A percentile compares a stretch with the other conserved stretches of the same genome.
Conservation (phyloP, 2,888 invertebrate genomes). For the Melieria picta region DNA sequence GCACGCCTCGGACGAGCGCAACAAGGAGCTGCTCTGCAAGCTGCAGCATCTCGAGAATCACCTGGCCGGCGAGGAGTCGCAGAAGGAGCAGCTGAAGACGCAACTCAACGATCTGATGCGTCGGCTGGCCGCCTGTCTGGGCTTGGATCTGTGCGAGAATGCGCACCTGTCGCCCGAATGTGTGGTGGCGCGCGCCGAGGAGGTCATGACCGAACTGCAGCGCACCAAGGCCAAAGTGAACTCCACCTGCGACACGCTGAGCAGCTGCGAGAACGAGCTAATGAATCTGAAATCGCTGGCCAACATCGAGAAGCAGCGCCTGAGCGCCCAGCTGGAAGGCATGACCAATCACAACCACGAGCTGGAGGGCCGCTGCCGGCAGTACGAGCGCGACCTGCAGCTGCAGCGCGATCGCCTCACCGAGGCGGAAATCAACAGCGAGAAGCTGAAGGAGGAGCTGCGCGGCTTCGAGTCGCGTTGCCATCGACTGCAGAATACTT, state of each 20-base stretch:
- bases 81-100: constrained; percentile 75
- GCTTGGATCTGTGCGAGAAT: constrained; percentile 76
- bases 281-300: constrained; percentile 61
- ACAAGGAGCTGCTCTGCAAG: constrained; percentile 80
- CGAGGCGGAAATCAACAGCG: constrained; percentile 78
- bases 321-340: constrained; percentile 73
- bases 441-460: constrained; percentile 65
- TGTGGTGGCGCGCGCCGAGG: constrained; percentile 80
- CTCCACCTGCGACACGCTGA: constrained; percentile 66
- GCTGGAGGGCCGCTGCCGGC: constrained; percentile 78
- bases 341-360: constrained; percentile 72
- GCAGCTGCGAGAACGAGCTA: constrained; percentile 63
- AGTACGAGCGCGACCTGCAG: constrained; percentile 79
- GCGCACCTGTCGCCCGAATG: constrained; percentile 75
- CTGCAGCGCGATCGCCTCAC: constrained; percentile 77
- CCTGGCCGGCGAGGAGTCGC: constrained; percentile 77
- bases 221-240: constrained; percentile 71
- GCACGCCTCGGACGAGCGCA: constrained; percentile 77
- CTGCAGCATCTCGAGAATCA: constrained; percentile 78
- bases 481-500: constrained; percentile 62
- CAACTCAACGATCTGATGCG: constrained; percentile 78
- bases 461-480: constrained; percentile 66
- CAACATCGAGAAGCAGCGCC: constrained; percentile 75
- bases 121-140: constrained; percentile 77
- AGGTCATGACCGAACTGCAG: constrained; percentile 79